Percentiles rank a stretch among this genome's conserved stretches.
These are phyloP conservation scores for Orestias chungarensis DNA, from an alignment of 2,797 vertebrate species.

Conservation along the genomic window DNA sequence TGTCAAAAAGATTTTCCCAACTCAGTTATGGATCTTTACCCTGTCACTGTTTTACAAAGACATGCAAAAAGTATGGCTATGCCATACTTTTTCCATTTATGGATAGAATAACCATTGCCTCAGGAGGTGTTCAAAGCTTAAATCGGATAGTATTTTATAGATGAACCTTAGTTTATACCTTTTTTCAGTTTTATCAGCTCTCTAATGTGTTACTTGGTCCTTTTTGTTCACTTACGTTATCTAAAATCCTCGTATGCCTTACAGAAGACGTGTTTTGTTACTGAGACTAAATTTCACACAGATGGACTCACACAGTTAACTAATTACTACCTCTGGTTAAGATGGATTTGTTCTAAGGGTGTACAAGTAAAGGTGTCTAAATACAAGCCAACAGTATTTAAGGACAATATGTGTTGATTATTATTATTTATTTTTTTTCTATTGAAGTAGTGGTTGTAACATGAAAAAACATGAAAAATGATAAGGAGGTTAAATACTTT, in stretches of 20 bases:
- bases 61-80: not conserved
- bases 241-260: not conserved
- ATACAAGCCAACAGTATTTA: too few relatives aligned
- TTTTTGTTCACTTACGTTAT: not conserved
- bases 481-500: not conserved
- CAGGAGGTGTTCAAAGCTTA: not conserved
- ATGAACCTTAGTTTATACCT: not conserved
- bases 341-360: not conserved
- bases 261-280: not conserved
- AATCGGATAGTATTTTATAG: not conserved
- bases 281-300: not conserved
- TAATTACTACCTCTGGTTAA: not conserved
- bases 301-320: not conserved
- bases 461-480: not conserved
- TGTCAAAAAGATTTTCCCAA: not conserved
- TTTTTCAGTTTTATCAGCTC: not conserved
- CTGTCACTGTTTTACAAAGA: not conserved
- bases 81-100: not conserved
- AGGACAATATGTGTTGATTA: too few relatives aligned
- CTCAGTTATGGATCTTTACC: not conserved
- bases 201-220: not conserved
- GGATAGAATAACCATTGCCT: not conserved
- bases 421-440: too few relatives aligned
- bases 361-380: not conserved
- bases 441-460: too few relatives aligned